Conservation (phyloP, 2,888 invertebrate genomes). For the Nysson spinosus region DNA sequence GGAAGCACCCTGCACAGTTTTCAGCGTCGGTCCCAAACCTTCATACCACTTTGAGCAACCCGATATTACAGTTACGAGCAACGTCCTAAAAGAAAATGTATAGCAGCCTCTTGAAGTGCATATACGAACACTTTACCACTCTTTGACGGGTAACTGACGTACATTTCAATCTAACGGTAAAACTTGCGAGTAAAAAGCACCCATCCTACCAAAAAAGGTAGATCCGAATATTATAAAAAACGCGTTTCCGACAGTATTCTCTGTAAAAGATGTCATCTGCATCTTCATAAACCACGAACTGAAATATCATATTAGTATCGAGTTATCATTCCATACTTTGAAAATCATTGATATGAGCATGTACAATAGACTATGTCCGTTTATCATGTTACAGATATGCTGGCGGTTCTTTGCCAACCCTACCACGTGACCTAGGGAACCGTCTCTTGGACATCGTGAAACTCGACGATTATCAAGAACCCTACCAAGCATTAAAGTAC, state of each 20-base stretch:
- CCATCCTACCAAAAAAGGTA: conserved; percentile 25
- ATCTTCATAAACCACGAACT: too few relatives aligned
- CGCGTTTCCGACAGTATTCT: conserved; percentile 18
- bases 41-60: conserved; percentile 51
- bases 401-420: conserved; percentile 73
- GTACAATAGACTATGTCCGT: too few relatives aligned
- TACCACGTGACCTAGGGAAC: conserved; percentile 79
- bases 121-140: conserved; percentile 31
- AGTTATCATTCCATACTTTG: too few relatives aligned
- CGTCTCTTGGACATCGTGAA: conserved; percentile 81
- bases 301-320: too few relatives aligned
- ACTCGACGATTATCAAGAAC: conserved; percentile 88
- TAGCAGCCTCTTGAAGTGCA: conserved; percentile 29
- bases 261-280: conserved; percentile 3
- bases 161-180: conserved; percentile 23
- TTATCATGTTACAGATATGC: conserved; percentile 69
- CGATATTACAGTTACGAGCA: conserved; percentile 42
- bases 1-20: conserved; percentile 38
- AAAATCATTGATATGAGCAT: too few relatives aligned
- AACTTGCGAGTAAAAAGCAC: conserved; percentile 42
- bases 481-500: conserved; percentile 86
- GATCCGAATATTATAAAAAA: conserved; percentile 14
- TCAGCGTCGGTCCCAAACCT: conserved; percentile 52
- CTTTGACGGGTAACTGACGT: conserved; percentile 48
- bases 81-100: conserved; percentile 34